phyloP scores from a whole-genome alignment of 2,113 vertebrate species.

The Ranitomeya variabilis region DNA sequence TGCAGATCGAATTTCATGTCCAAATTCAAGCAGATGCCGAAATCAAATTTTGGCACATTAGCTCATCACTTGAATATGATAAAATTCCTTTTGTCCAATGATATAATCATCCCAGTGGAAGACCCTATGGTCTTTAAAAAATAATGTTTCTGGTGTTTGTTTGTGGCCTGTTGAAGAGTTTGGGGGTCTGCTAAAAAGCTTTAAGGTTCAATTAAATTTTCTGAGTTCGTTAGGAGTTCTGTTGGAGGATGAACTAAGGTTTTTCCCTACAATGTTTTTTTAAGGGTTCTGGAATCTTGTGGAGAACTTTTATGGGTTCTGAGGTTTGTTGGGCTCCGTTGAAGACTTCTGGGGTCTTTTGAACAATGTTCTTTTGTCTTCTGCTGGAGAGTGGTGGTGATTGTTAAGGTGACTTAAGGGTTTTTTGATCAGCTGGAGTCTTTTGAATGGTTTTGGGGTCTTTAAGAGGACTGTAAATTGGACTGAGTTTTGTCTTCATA shows the following conservation, averaged over 20 bases:
- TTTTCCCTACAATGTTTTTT: background rate
- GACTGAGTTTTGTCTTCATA: background rate
- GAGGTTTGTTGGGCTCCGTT: background rate
- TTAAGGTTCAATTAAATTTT: background rate
- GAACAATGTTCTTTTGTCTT: background rate
- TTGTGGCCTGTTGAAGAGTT: background rate
- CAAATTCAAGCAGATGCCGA: too few species aligned
- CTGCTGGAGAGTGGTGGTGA: background rate
- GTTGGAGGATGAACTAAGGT: background rate
- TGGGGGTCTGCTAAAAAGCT: background rate
- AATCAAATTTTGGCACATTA: too few species aligned
- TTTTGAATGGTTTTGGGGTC: background rate
- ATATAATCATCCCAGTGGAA: too few species aligned
- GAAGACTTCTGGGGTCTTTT: background rate
- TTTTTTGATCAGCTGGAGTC: background rate
- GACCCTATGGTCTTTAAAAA: too few species aligned
- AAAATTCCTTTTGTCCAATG: background rate
- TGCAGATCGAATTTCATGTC: too few species aligned
- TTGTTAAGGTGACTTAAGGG: background rate
- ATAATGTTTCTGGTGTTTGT: too few species aligned
- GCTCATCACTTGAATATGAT: too few species aligned
- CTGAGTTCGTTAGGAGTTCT: background rate
- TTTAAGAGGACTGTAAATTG: background rate
- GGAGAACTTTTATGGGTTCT: too few species aligned
- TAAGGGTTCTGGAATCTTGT: background rate